phyloP scores from a whole-genome alignment of 2,113 vertebrate genomes.

The Centropristis striata region DNA sequence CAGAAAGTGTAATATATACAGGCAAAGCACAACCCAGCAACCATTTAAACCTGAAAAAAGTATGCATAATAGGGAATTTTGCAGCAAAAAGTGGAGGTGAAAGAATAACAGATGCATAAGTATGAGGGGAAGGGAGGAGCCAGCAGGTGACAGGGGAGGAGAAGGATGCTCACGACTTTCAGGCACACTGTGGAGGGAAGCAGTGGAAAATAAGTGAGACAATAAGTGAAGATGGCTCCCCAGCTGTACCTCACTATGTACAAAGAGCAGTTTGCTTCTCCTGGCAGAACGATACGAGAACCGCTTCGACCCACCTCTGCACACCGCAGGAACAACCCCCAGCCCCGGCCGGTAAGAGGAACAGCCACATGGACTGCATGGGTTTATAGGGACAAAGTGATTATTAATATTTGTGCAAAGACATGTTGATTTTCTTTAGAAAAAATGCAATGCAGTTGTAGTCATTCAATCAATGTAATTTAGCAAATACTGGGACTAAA shows the following conservation, averaged over 20 bases:
- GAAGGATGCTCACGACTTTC: conserved; percentile 39
- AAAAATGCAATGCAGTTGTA: background rate
- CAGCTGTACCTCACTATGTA: conserved; percentile 80
- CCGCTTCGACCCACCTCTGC: conserved; percentile 80
- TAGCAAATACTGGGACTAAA: background rate
- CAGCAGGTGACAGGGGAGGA: conserved; percentile 49
- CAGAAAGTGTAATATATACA: background rate
- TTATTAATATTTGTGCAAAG: background rate
- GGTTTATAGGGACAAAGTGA: background rate
- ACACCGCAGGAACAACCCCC: conserved; percentile 85
- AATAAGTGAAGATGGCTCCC: conserved; percentile 64
- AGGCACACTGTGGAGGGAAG: conserved; percentile 28
- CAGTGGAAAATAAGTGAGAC: conserved; percentile 14
- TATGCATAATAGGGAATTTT: background rate
- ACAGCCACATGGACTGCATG: background rate
- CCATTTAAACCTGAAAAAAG: background rate
- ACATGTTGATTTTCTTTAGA: background rate
- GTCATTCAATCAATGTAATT: background rate
- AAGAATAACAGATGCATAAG: background rate
- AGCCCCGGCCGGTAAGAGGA: conserved; percentile 81
- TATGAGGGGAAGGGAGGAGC: conserved; percentile 67
- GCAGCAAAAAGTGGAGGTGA: background rate
- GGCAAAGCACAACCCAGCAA: background rate
- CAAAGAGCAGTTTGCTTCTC: conserved; percentile 79
- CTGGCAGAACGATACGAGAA: conserved; percentile 52